A percentile compares a stretch with the other conserved stretches of the same genome.
These are phyloP conservation scores for Tolmerus cingulatus DNA, from an alignment of 2,888 invertebrate species.

Conservation along the genomic window DNA sequence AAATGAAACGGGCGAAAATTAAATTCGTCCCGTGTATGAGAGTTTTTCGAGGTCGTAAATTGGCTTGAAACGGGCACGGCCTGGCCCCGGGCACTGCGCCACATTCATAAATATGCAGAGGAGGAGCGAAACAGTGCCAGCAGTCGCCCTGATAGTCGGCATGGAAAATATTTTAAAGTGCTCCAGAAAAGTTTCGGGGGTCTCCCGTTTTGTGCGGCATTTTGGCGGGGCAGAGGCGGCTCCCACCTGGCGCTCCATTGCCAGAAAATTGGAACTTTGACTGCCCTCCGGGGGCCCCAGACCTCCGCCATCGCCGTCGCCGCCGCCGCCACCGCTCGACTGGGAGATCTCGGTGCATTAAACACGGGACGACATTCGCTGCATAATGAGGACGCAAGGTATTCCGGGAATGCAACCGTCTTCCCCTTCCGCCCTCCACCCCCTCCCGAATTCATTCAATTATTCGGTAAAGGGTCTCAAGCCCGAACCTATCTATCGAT, in stretches of 20 bases:
- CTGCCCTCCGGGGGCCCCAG: not conserved
- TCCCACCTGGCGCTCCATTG: not conserved
- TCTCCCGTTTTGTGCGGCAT: not conserved
- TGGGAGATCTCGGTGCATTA: not conserved
- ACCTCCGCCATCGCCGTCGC: too few species aligned
- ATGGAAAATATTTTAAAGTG: not conserved
- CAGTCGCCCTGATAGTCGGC: not conserved
- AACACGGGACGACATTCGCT: not conserved
- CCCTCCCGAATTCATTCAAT: not conserved
- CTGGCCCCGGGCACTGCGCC: conserved; percentile 2
- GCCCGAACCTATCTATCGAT: not conserved
- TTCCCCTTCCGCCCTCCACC: not conserved
- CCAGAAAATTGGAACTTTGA: not conserved
- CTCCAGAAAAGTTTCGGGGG: not conserved
- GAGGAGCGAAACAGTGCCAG: not conserved
- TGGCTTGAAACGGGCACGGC: not conserved
- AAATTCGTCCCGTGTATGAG: conserved; percentile 13
- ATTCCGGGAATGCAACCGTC: not conserved
- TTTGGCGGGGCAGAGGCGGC: not conserved
- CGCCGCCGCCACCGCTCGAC: not conserved
- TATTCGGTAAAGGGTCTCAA: not conserved
- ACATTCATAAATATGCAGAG: conserved; percentile 17
- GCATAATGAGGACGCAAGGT: not conserved
- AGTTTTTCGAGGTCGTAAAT: conserved; percentile 16
- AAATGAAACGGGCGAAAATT: conserved; percentile 18